phyloP scores from a whole-genome alignment of 2,113 vertebrate species.

The Nicator chloris region DNA sequence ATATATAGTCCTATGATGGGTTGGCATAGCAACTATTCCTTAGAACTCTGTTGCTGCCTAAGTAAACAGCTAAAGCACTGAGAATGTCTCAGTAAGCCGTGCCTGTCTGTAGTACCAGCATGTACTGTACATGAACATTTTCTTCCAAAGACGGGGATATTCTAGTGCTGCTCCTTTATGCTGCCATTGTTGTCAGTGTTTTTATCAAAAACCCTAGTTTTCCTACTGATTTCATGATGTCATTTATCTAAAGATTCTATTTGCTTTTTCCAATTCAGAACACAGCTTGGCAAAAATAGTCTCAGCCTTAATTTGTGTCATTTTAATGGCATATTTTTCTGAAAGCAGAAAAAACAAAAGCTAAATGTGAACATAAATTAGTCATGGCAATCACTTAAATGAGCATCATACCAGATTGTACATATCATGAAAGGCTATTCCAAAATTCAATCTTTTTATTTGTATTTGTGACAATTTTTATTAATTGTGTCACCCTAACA shows the following conservation, averaged over 20 bases:
- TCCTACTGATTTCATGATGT: neutral
- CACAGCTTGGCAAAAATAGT: neutral
- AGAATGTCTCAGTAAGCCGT: slow-evolving; percentile 57
- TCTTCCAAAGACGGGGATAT: neutral
- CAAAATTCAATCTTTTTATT: neutral
- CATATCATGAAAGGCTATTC: neutral
- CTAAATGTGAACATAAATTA: slow-evolving; percentile 38
- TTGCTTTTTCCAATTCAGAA: neutral
- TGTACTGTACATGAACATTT: slow-evolving; percentile 22
- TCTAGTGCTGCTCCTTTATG: slow-evolving; percentile 6
- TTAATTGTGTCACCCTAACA: neutral
- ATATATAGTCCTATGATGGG: slow-evolving; percentile 60
- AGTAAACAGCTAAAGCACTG: slow-evolving; percentile 69
- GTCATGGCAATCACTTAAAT: slow-evolving; percentile 10
- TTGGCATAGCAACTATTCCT: slow-evolving; percentile 79
- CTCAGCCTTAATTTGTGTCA: neutral
- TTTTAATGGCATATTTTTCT: slow-evolving; percentile 5
- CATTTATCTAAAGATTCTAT: neutral
- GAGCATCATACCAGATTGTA: neutral
- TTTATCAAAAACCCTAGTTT: neutral
- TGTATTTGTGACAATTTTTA: neutral
- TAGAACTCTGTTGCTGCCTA: slow-evolving; percentile 69
- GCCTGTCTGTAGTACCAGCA: slow-evolving; percentile 54
- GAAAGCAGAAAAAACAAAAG: slow-evolving; percentile 1
- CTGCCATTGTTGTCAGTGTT: neutral